Evolutionary conservation across 2,113 vertebrate species (phyloP), one percentile per base, ranked within the genome.

Genomic region (Pica pica): DNA sequence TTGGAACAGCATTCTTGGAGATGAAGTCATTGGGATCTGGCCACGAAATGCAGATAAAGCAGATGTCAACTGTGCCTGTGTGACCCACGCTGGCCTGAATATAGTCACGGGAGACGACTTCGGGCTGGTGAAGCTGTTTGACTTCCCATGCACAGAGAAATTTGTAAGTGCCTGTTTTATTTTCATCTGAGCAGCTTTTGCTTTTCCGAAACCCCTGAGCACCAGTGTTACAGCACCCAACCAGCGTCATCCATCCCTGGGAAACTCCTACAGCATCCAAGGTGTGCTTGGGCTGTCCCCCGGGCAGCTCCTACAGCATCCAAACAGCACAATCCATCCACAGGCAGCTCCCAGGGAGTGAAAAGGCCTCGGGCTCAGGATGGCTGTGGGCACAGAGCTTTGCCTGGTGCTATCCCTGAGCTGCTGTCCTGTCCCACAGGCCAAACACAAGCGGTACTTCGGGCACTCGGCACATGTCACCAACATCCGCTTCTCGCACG

Each of bases 371-470:
- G 5, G 33, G 53, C 2, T 23, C 8, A 26, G 55, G 28, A 11
- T 20, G 33, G 55, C 74, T n/a, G n/a, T 4, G 55, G 64, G 84
- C 46, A 37, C 55, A 23, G 74, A 53, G 55, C 23, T 46, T 5
- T 78, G 56, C 47, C 74, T 20, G n/a, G 28, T 30, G 65, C 64
- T 16, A 11, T 2, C 47, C 56, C 69, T 82, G 87, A 82, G 68
- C 87, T 59, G 31, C 69, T 52, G 19, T 59, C 30, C 55, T 47
- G 53, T 83, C 70, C 78, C 60, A 30, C 73, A 99, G 99, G 99
- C 99, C 82, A 99, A 99, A 98, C 99, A 99, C 96, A 99, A 99
- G 94, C 98, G 99, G 21, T 99, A 99, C 92, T 99, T 99, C 5
- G 99, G 99, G 27, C 99, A 99, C 96, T 99, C 99, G 0, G 99